These are phyloP conservation scores for Hydrotaea cyrtoneurina DNA, from an alignment of 2,888 invertebrate species.

Conservation along the genomic window DNA sequence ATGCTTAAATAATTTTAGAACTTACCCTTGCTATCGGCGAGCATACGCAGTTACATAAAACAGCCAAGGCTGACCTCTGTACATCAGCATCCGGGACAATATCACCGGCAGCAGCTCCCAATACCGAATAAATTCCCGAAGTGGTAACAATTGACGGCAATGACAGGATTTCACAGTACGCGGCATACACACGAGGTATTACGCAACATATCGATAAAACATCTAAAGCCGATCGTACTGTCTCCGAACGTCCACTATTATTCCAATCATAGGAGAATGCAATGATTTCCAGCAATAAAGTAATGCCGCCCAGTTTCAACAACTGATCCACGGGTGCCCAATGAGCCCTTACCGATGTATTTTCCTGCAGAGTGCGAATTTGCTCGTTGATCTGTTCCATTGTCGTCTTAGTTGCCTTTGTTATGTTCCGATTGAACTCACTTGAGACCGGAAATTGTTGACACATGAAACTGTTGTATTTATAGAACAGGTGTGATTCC, in stretches of 20 bases:
- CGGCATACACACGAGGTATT: constrained; percentile 89
- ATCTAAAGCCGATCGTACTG: constrained; percentile 90
- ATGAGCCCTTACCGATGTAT: constrained; percentile 87
- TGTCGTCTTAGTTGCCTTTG: constrained; percentile 84
- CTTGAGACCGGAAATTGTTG: constrained; percentile 82
- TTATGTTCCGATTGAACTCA: constrained; percentile 79
- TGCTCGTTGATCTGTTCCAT: constrained; percentile 93
- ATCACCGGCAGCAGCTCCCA: constrained; percentile 95
- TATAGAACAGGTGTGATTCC: constrained; percentile 92
- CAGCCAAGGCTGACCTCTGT: constrained; percentile 93
- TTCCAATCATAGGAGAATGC: constrained; percentile 96
- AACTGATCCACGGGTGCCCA: constrained; percentile 96
- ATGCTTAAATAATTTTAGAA: background rate
- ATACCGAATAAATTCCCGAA: constrained; percentile 90
- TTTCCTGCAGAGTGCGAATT: constrained; percentile 89
- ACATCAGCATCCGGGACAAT: constrained; percentile 95
- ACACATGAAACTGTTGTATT: constrained; percentile 87
- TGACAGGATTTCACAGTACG: constrained; percentile 89
- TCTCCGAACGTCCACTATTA: constrained; percentile 88
- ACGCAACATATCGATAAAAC: constrained; percentile 95
- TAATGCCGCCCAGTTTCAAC: constrained; percentile 90
- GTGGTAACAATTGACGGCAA: constrained; percentile 89
- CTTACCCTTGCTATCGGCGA: constrained; percentile 91
- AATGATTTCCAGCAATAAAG: constrained; percentile 91
- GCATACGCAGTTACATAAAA: constrained; percentile 96